Evolutionary conservation across 2,797 vertebrate species (phyloP), one percentile per base, ranked within the genome.

Genomic region (Thaleichthys pacificus): DNA sequence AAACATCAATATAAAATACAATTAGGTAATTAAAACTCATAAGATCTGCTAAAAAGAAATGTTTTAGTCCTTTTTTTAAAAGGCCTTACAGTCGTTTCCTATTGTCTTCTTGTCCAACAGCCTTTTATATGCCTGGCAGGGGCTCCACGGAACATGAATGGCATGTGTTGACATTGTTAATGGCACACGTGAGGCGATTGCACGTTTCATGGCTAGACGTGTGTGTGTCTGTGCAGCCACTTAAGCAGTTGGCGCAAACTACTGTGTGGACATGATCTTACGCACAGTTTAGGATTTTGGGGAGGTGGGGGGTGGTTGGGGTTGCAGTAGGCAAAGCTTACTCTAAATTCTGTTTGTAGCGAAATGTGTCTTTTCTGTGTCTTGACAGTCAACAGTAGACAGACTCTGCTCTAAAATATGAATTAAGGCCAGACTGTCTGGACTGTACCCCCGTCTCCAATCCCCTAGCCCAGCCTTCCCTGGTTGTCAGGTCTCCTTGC

Each of bases 101-200:
- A n/a, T 86, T 77, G 75, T 5, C 24, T 7, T 47, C 47, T 5
- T 11, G n/a, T 3, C 58, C 17, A 54, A 17, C 19, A n/a, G 67
- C 57, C n/a, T 28, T 57, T 76, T 35, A 66, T 71, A 77, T 56
- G 72, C 66, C 82, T 61, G 1, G n/a, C 71, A 76, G 76, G 75
- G 67, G 77, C 73, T 15, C 19, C 69, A 65, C 54, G 71, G 81
- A 84, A 67, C 61, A 80, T 82, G 80, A 87, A 82, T 78, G 80
- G 80, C 76, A 70, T 80, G 80, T 86, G 86, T 85, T 88, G 87
- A 87, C 84, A 80, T 81, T 81, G 80, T 83, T 82, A 66, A 81
- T 77, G 84, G 76, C 70, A 32, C 83, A 87, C 70, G 71, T 82
- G 83, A 85, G 82, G 79, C 80, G 73, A 79, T 89, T 75, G 75